A percentile compares a stretch with the other conserved stretches of the same genome.
These are phyloP conservation scores for Suncus etruscus DNA, from an alignment of 2,113 vertebrate genomes.

Conservation along the genomic window DNA sequence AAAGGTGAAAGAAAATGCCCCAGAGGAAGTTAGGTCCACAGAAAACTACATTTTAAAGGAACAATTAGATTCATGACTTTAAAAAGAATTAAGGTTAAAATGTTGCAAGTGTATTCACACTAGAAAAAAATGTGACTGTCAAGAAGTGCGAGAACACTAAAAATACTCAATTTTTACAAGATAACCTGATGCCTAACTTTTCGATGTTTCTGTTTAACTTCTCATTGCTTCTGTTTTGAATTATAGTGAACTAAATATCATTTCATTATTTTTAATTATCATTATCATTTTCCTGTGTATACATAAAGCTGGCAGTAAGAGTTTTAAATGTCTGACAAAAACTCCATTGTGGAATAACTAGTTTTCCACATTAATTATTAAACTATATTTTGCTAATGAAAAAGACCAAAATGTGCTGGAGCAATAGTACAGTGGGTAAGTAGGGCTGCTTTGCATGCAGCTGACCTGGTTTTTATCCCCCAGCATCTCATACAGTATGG, in stretches of 20 bases:
- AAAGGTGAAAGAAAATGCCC: conserved; percentile 6
- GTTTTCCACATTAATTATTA: neutral
- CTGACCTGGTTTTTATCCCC: too few species aligned
- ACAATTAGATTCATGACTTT: neutral
- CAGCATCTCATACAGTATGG: neutral
- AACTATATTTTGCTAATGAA: neutral
- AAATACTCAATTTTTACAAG: neutral
- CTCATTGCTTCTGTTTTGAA: conserved; percentile 8
- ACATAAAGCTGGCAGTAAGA: neutral
- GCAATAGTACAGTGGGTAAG: too few species aligned
- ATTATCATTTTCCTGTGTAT: neutral
- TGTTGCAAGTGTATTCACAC: neutral
- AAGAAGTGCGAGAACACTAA: neutral
- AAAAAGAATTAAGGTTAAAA: neutral
- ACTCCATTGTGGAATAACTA: neutral
- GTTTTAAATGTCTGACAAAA: conserved; percentile 40
- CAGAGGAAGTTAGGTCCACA: neutral
- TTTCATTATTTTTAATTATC: neutral
- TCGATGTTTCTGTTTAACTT: neutral
- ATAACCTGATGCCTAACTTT: neutral
- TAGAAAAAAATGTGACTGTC: neutral
- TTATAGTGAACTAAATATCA: neutral
- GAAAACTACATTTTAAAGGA: neutral
- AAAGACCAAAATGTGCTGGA: too few species aligned
- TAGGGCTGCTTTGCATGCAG: too few species aligned